Percentiles rank a stretch among this genome's conserved stretches.
Evolutionary conservation across 2,113 vertebrate genomes (phyloP).

Genomic region (Alethe diademata): DNA sequence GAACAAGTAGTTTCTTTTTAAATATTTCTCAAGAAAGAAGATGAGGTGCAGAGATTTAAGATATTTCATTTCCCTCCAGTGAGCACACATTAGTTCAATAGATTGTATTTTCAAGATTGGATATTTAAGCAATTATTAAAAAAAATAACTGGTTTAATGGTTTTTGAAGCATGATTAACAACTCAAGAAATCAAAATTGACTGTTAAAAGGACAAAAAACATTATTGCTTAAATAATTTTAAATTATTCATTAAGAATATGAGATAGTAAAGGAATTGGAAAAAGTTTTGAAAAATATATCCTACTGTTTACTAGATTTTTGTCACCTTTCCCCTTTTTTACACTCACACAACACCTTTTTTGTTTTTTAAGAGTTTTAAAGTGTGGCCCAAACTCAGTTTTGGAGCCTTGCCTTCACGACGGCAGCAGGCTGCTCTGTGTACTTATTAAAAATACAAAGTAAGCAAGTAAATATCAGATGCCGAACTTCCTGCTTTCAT

Average conservation of each 20-base stretch:
- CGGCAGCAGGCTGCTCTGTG: neutral
- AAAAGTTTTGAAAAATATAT: neutral
- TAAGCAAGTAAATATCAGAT: neutral
- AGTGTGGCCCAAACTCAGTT: neutral
- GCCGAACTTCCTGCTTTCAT: neutral
- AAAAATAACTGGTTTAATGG: neutral
- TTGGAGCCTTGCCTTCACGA: rapidly evolving
- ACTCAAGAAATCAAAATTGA: neutral
- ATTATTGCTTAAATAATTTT: neutral
- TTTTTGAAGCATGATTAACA: neutral
- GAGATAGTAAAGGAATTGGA: neutral
- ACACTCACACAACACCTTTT: neutral
- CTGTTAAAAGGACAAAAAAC: neutral
- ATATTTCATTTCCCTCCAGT: neutral
- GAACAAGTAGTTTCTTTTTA: neutral
- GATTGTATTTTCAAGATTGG: neutral
- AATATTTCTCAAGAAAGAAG: neutral
- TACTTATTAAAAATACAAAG: neutral
- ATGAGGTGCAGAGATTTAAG: neutral
- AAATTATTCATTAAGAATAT: neutral
- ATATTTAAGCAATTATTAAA: neutral
- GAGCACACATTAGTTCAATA: neutral
- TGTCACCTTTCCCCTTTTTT: neutral
- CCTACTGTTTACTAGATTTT: neutral
- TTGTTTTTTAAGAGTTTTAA: neutral